These are phyloP conservation scores for Lepus oiostolus DNA, from an alignment of 2,797 vertebrate species.

Conservation along the genomic window DNA sequence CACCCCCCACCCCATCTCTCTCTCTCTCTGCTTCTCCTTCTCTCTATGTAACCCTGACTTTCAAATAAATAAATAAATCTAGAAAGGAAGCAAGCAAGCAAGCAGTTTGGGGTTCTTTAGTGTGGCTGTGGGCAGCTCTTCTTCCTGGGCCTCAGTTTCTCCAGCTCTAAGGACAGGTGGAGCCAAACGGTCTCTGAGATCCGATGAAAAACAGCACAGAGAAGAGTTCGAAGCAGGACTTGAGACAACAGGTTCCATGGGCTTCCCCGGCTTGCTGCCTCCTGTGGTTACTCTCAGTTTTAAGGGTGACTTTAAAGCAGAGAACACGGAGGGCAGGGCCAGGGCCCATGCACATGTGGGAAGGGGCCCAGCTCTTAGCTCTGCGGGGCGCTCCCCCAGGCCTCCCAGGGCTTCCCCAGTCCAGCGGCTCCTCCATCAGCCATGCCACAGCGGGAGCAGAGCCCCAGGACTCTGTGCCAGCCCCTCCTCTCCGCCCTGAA, in stretches of 20 bases:
- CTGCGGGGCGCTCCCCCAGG: rapidly evolving
- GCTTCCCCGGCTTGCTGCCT: background rate
- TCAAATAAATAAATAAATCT: too few relatives aligned
- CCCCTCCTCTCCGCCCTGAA: background rate
- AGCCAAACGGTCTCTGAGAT: background rate
- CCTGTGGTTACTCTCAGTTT: background rate
- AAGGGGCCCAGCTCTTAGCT: background rate
- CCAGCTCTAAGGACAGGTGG: background rate
- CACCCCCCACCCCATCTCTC: too few relatives aligned
- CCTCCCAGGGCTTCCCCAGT: background rate
- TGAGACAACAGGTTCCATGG: background rate
- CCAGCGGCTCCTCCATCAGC: too few relatives aligned
- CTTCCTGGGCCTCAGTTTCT: slow-evolving; percentile 10
- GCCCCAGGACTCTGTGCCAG: background rate
- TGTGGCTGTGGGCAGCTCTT: background rate
- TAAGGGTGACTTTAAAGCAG: background rate
- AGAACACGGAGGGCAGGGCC: background rate
- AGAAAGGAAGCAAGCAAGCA: too few relatives aligned
- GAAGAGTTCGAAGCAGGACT: background rate
- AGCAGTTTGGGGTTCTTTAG: background rate
- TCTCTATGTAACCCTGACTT: too few relatives aligned
- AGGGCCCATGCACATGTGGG: background rate
- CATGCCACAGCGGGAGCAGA: background rate
- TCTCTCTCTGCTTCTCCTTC: too few relatives aligned
- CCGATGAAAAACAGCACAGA: background rate